Base-by-base conservation (phyloP, 2,797 vertebrate genomes). In the Aeoliscus strigatus region DNA sequence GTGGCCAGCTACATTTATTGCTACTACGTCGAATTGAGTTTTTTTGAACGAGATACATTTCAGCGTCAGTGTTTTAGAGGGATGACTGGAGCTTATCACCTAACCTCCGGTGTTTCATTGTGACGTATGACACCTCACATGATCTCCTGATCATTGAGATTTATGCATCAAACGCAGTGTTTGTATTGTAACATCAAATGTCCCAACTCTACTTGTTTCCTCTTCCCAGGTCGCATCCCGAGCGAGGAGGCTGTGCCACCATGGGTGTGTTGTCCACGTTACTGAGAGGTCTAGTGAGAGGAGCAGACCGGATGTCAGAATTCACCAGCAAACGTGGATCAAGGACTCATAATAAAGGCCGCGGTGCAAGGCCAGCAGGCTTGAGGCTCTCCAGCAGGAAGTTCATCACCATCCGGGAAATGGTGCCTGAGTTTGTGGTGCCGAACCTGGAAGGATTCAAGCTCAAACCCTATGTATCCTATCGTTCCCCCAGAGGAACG, bases 261-360 rank as follows among this genome's bases (percentile, higher is more conserved):
- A 96, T 97, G 96, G 95, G 94, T 10, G 74, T 98, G 16, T 81
- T 98, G 39, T 82, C 83, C 4, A 83, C 70, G 1, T 75, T 94
- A 25, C 36, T 78, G 0, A 87, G 91, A 2, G 91, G 90, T 12
- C 59, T 98, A 24, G 70, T 90, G 1, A 86, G 94, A 49, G 94
- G 94, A 9, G 93, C 93, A 0, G 92, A 97, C 83, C 79, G 95
- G 1, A 68, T 91, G 86, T 82, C 92, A 0, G 84, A 88, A 42
- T 94, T 92, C 83, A 96, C 93, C 17, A 97, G 94, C 79, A 97
- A 96, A 59, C 91, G 92, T 0, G 96, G 96, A 11, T 88, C 92
- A 0, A 88, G 82, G 2, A 88, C 73, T 41, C 84, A 91, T 40
- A 80, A 88, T 59, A 94, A 87, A 68, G 80, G 92, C 51, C 76